phyloP scores from a whole-genome alignment of 2,888 invertebrate species.

The Dermolepida albohirtum region DNA sequence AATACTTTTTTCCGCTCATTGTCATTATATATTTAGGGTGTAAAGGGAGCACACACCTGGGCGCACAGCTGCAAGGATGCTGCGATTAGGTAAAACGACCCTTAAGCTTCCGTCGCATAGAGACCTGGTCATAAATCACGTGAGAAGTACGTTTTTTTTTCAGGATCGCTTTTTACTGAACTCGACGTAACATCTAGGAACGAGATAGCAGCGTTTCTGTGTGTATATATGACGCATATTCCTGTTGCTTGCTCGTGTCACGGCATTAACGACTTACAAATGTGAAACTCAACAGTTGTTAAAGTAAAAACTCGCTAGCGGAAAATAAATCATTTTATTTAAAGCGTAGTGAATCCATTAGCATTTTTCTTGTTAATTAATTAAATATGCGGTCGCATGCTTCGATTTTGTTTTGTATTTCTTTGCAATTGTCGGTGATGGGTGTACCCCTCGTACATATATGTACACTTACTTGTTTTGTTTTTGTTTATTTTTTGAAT shows the following conservation, averaged over 20 bases:
- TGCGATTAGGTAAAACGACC: slow-evolving; percentile 56
- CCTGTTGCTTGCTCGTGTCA: slow-evolving; percentile 48
- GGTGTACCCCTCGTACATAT: neutral
- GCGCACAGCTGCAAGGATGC: slow-evolving; percentile 65
- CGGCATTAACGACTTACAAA: slow-evolving; percentile 45
- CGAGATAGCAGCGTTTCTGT: slow-evolving; percentile 41
- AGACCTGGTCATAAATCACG: slow-evolving; percentile 57
- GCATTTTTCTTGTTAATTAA: slow-evolving; percentile 36
- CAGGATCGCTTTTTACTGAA: slow-evolving; percentile 56
- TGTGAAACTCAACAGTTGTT: slow-evolving; percentile 46
- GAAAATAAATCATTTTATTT: slow-evolving; percentile 42
- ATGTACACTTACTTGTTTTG: neutral
- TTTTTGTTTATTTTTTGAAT: too few species aligned
- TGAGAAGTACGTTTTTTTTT: slow-evolving; percentile 53
- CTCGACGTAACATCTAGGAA: slow-evolving; percentile 51
- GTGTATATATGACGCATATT: slow-evolving; percentile 56
- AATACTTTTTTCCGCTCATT: slow-evolving; percentile 62
- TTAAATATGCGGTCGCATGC: slow-evolving; percentile 41
- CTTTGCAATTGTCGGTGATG: slow-evolving; percentile 9
- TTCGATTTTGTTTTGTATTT: slow-evolving; percentile 15
- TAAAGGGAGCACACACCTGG: slow-evolving; percentile 65
- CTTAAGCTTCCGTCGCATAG: slow-evolving; percentile 53
- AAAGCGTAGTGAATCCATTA: slow-evolving; percentile 40
- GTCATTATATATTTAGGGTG: slow-evolving; percentile 59
- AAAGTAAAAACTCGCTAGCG: slow-evolving; percentile 39